A percentile compares a stretch with the other conserved stretches of the same genome.
Conservation (phyloP, 2,113 vertebrate species). For the Oreotrochilus melanogaster region DNA sequence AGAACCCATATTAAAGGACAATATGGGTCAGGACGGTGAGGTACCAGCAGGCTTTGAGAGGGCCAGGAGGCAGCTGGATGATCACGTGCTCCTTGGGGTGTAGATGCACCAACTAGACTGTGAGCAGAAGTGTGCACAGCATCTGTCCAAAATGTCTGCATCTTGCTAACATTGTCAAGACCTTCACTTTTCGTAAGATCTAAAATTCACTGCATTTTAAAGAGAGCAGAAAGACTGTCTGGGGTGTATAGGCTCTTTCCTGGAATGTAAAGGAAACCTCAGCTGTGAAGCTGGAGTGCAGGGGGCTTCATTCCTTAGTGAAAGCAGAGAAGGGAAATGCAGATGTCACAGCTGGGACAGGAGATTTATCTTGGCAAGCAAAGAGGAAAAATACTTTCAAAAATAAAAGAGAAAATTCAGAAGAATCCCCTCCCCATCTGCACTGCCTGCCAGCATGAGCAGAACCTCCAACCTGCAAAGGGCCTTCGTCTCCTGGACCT, state of each 20-base stretch:
- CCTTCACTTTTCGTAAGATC: slow-evolving; percentile 29
- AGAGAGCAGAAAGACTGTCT: slow-evolving; percentile 66
- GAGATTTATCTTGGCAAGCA: slow-evolving; percentile 81
- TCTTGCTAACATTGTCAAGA: slow-evolving; percentile 18
- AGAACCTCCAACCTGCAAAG: slow-evolving; percentile 67
- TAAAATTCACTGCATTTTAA: slow-evolving; percentile 56
- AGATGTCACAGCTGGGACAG: slow-evolving; percentile 78
- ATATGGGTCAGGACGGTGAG: background rate
- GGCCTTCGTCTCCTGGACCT: slow-evolving; percentile 35
- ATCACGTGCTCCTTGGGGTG: background rate
- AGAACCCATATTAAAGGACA: background rate
- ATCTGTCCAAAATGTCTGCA: background rate
- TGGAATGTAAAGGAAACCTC: slow-evolving; percentile 73
- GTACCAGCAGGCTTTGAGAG: background rate
- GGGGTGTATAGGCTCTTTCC: slow-evolving; percentile 61
- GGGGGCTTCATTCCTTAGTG: slow-evolving; percentile 73
- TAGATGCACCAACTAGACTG: background rate
- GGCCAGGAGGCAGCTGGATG: background rate
- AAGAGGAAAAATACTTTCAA: slow-evolving; percentile 81
- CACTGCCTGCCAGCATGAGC: slow-evolving; percentile 61
- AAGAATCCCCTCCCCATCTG: slow-evolving; percentile 76
- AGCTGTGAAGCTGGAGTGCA: slow-evolving; percentile 71
- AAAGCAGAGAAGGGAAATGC: slow-evolving; percentile 76
- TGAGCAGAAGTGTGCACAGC: background rate
- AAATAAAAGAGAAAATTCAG: slow-evolving; percentile 78